Conservation (phyloP, 2,888 invertebrate genomes). For the Mesopsocus fuscifrons region DNA sequence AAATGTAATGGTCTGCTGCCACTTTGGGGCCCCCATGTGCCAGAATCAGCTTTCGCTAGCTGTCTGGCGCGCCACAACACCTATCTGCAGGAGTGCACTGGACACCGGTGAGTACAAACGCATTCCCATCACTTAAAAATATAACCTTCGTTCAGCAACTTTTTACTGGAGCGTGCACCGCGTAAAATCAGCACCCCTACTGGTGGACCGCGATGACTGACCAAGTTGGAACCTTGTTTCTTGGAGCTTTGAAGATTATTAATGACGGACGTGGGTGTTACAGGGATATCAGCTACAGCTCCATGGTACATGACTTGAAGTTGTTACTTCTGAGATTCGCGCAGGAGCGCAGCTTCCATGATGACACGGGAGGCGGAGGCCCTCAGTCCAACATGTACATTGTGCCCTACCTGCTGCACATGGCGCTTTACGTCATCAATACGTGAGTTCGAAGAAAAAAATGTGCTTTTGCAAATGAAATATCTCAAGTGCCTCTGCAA, state of each 20-base stretch:
- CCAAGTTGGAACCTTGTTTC: no score
- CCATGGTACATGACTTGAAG: slow-evolving; percentile 85
- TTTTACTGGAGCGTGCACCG: no score
- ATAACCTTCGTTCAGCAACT: no score
- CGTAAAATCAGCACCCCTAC: no score
- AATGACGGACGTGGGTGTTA: no score
- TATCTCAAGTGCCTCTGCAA: no score
- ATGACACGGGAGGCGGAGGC: slow-evolving; percentile 93
- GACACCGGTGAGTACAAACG: slow-evolving; percentile 20
- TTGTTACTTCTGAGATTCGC: slow-evolving; percentile 74
- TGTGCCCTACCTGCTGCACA: slow-evolving; percentile 82
- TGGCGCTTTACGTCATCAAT: slow-evolving; percentile 84
- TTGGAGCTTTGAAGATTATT: no score
- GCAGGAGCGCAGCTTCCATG: slow-evolving; percentile 88
- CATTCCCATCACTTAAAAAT: background rate
- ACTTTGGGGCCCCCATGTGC: slow-evolving; percentile 88
- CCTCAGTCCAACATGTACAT: slow-evolving; percentile 95
- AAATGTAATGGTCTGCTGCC: slow-evolving; percentile 93
- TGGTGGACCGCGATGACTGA: no score
- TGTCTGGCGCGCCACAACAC: slow-evolving; percentile 84
- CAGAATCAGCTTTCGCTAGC: slow-evolving; percentile 81
- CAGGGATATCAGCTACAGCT: slow-evolving; percentile 56
- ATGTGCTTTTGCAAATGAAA: slow-evolving; percentile 12
- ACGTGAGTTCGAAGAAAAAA: slow-evolving; percentile 34
- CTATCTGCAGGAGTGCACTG: slow-evolving; percentile 41